These are phyloP conservation scores for Xiphophorus hellerii DNA, from an alignment of 2,113 vertebrate species.

Conservation along the genomic window DNA sequence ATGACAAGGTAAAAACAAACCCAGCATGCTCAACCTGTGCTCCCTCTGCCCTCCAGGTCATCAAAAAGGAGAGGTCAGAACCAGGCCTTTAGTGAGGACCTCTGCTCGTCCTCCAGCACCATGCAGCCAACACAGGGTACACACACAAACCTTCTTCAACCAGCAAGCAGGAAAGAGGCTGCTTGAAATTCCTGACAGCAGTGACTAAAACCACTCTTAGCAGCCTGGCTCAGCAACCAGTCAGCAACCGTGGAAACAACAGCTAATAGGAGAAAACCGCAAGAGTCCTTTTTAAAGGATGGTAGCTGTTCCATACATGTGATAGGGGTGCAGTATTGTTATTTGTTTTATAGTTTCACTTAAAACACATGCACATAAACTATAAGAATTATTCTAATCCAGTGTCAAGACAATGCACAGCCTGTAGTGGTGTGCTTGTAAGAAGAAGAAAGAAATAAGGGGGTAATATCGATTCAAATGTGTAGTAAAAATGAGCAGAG, in stretches of 20 bases:
- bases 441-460: no score
- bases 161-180: background rate
- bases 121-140: background rate
- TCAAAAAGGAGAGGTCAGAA: background rate
- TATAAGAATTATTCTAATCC: no score
- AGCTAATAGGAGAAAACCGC: background rate
- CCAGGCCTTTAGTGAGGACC: background rate
- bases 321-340: no score
- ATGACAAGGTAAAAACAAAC: background rate
- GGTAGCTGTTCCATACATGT: no score
- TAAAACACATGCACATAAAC: no score
- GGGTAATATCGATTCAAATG: no score
- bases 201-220: background rate
- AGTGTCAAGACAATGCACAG: no score
- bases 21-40: background rate
- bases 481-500: no score
- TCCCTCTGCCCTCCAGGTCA: background rate
- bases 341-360: no score
- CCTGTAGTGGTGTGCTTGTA: no score
- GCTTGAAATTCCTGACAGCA: conserved; percentile 6
- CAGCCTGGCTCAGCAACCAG: background rate
- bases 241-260: background rate
- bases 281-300: no score
- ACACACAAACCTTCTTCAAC: background rate
- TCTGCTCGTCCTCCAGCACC: background rate